Conservation (phyloP, 2,797 vertebrate species). For the Acrossocheilus wenchowensis region DNA sequence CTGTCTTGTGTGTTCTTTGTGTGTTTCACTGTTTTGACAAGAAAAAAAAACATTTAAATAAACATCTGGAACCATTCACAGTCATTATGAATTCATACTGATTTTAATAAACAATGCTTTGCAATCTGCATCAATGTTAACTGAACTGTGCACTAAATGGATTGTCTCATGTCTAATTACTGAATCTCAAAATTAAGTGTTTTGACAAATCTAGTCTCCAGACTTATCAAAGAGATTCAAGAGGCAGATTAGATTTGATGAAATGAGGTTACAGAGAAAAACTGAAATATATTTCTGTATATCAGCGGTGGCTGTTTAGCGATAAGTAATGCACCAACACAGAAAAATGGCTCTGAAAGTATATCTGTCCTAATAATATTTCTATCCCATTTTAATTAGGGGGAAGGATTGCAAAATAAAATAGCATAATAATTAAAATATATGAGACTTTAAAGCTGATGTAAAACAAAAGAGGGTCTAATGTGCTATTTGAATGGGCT, state of each 20-base stretch:
- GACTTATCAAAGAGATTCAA: conserved; percentile 23
- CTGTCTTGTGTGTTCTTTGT: background rate
- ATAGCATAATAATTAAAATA: background rate
- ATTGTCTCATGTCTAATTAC: conserved; percentile 8
- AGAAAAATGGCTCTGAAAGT: background rate
- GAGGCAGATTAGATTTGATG: conserved; percentile 10
- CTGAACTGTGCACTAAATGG: conserved; percentile 8
- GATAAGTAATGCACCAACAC: background rate
- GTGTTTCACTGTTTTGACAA: background rate
- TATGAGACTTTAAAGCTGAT: background rate
- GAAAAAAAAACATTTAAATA: background rate
- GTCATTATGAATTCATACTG: background rate
- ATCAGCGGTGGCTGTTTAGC: background rate
- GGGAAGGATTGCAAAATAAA: background rate
- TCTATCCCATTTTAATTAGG: background rate
- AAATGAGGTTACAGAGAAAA: conserved; percentile 19
- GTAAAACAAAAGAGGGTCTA: background rate
- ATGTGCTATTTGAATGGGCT: background rate
- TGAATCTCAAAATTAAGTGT: conserved; percentile 23
- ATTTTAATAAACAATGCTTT: background rate
- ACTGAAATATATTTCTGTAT: background rate
- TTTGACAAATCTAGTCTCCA: conserved; percentile 27
- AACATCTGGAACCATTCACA: conserved; percentile 2
- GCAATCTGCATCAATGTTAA: background rate
- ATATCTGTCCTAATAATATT: background rate